These are phyloP conservation scores for Antitype chi DNA, from an alignment of 2,888 invertebrate genomes.

Conservation along the genomic window DNA sequence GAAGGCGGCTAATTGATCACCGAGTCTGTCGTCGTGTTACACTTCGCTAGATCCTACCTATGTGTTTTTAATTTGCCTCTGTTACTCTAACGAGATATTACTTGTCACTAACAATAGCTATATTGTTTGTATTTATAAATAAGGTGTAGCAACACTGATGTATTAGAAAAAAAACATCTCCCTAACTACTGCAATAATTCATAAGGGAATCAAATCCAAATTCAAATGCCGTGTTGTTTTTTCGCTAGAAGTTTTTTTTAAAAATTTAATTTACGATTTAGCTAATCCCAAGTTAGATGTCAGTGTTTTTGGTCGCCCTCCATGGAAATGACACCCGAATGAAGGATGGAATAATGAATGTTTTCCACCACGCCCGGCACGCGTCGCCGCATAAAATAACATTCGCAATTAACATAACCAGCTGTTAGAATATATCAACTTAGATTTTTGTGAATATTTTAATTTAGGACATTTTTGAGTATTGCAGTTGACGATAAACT, in stretches of 20 bases:
- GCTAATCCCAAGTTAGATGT: slow-evolving; percentile 71
- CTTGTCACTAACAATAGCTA: slow-evolving; percentile 30
- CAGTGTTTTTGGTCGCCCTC: slow-evolving; percentile 71
- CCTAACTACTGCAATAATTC: background rate
- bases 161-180: background rate
- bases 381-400: slow-evolving; percentile 82
- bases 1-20: slow-evolving; percentile 88
- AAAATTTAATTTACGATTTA: slow-evolving; percentile 61
- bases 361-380: slow-evolving; percentile 78
- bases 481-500: background rate
- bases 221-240: background rate
- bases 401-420: slow-evolving; percentile 80
- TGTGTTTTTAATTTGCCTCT: slow-evolving; percentile 68
- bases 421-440: slow-evolving; percentile 68
- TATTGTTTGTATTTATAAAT: slow-evolving; percentile 6
- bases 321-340: slow-evolving; percentile 82
- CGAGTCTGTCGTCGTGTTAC: slow-evolving; percentile 76
- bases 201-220: background rate
- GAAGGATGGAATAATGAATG: slow-evolving; percentile 84
- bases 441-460: slow-evolving; percentile 48
- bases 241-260: no score
- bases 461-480: slow-evolving; percentile 26
- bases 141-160: background rate
- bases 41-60: slow-evolving; percentile 66
- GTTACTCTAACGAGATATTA: slow-evolving; percentile 65